Evolutionary conservation across 92 coral and sea anemone species (phyloP).

Genomic region (Phenganax stokvisi): DNA sequence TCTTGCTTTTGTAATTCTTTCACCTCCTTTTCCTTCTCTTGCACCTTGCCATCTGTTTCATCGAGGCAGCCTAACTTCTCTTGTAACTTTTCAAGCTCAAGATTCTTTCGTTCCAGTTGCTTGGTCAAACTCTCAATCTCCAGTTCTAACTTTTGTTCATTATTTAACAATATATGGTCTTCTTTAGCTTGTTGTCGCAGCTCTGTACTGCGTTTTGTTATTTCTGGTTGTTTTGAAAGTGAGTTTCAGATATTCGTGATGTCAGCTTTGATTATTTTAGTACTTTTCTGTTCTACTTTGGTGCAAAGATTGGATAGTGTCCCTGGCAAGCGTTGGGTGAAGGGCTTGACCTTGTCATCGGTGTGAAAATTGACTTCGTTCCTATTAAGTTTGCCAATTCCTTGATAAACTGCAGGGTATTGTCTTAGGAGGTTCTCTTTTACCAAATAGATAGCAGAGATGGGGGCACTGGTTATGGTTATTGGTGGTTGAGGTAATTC

Average conservation of each 20-base stretch:
- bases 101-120: conserved; percentile 43
- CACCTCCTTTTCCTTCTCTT: conserved; percentile 28
- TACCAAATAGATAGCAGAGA: too few relatives aligned
- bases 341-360: too few relatives aligned
- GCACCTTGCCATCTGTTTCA: conserved; percentile 43
- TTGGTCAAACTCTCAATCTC: conserved; percentile 46
- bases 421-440: too few relatives aligned
- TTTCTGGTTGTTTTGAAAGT: conserved; percentile 56
- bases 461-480: too few relatives aligned
- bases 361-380: too few relatives aligned
- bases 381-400: too few relatives aligned
- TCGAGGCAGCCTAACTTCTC: conserved; percentile 43
- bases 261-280: too few relatives aligned
- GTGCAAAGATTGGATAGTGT: too few relatives aligned
- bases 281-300: too few relatives aligned
- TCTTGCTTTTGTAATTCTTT: conserved; percentile 31
- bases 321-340: too few relatives aligned
- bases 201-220: conserved; percentile 62
- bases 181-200: conserved; percentile 65
- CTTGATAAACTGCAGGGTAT: too few relatives aligned
- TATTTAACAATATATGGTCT: conserved; percentile 38
- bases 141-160: conserved; percentile 28
- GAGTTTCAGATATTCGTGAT: conserved; percentile 14
- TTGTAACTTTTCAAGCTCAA: conserved; percentile 40
- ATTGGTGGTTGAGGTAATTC: too few relatives aligned